phyloP scores from a whole-genome alignment of 2,113 vertebrate species.

The Cyprinodon variegatus region DNA sequence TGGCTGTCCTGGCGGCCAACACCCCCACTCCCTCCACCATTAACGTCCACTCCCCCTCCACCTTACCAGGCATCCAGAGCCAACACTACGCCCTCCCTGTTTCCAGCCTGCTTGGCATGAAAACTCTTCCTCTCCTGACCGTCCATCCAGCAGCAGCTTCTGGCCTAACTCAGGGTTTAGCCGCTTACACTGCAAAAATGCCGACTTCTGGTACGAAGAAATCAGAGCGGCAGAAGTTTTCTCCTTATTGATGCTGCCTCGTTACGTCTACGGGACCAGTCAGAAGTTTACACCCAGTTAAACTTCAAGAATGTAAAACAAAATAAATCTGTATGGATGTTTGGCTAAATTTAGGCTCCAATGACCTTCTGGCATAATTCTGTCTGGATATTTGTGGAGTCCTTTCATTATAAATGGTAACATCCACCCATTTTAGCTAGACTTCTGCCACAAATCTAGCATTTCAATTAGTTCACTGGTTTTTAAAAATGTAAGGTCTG shows the following conservation, averaged over 20 bases:
- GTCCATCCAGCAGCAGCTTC: constrained; percentile 84
- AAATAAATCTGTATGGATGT: not conserved
- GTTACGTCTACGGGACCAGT: constrained; percentile 5
- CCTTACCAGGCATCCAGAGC: constrained; percentile 84
- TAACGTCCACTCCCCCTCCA: constrained; percentile 87
- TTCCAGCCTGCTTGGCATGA: constrained; percentile 96
- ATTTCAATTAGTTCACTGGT: too few relatives aligned
- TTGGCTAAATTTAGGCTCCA: too few relatives aligned
- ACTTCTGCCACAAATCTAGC: too few relatives aligned
- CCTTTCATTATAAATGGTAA: too few relatives aligned
- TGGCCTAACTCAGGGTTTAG: constrained; percentile 85
- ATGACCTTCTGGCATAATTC: too few relatives aligned
- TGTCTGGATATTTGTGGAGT: too few relatives aligned
- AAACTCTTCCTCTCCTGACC: constrained; percentile 89
- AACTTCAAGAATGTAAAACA: too few relatives aligned
- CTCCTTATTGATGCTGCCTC: constrained; percentile 84
- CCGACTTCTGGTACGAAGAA: constrained; percentile 85
- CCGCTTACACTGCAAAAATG: constrained; percentile 89
- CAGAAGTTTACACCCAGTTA: not conserved
- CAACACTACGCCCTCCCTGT: constrained; percentile 91
- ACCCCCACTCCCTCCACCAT: constrained; percentile 81
- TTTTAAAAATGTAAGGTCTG: too few relatives aligned
- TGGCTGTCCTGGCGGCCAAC: constrained; percentile 86
- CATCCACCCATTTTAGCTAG: too few relatives aligned
- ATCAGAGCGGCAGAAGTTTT: constrained; percentile 92